These are phyloP conservation scores for Drepana falcataria DNA, from an alignment of 2,888 invertebrate genomes.

Conservation along the genomic window DNA sequence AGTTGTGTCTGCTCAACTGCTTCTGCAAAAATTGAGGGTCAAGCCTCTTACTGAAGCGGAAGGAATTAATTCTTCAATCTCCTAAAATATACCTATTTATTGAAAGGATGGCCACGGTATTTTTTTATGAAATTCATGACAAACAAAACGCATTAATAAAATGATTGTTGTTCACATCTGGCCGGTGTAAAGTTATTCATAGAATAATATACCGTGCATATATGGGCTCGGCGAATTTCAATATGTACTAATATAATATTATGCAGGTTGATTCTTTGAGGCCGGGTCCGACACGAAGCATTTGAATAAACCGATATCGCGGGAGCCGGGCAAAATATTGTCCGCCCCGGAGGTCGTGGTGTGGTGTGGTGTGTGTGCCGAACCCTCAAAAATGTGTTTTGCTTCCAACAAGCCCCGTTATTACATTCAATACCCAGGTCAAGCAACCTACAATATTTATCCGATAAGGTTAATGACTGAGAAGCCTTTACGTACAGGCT, in stretches of 20 bases:
- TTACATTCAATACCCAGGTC: constrained; percentile 51
- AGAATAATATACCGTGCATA: constrained; percentile 62
- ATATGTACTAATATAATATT: constrained; percentile 66
- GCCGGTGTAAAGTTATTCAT: constrained; percentile 61
- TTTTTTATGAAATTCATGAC: too few relatives aligned
- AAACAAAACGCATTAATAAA: neutral
- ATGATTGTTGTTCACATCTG: constrained; percentile 28
- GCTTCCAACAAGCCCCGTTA: constrained; percentile 48
- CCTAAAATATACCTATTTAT: too few relatives aligned
- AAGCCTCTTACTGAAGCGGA: too few relatives aligned
- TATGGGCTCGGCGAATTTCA: constrained; percentile 68
- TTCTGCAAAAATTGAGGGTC: too few relatives aligned
- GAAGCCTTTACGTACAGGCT: too few relatives aligned
- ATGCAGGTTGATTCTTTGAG: constrained; percentile 77
- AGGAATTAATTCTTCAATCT: too few relatives aligned
- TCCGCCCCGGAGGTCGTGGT: constrained; percentile 59
- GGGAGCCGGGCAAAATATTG: constrained; percentile 71
- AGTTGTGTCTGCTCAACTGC: too few relatives aligned
- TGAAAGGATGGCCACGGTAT: too few relatives aligned
- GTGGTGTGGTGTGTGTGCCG: too few relatives aligned
- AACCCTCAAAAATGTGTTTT: constrained; percentile 57
- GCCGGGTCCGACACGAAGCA: constrained; percentile 67
- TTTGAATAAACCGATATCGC: constrained; percentile 76
- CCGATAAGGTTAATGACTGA: neutral
- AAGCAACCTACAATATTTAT: constrained; percentile 24